Conservation (phyloP, 2,888 invertebrate species). For the Trachelus tabidus region DNA sequence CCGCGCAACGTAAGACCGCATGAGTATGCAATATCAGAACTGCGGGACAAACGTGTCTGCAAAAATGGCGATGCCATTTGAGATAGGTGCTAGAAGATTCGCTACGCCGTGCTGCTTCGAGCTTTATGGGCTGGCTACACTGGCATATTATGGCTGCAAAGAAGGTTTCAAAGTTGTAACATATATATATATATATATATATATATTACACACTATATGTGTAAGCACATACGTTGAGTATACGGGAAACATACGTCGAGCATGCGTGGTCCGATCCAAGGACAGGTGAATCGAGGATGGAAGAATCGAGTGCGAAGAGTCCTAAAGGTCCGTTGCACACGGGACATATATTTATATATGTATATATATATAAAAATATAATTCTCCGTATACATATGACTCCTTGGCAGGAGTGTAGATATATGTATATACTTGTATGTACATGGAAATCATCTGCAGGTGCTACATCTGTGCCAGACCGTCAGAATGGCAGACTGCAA, state of each 20-base stretch:
- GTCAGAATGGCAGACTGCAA: neutral
- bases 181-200: neutral
- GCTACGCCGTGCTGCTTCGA: constrained; percentile 34
- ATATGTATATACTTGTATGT: neutral
- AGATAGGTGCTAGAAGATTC: constrained; percentile 42
- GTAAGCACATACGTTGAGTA: neutral
- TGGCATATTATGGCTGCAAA: neutral
- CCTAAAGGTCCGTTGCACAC: neutral
- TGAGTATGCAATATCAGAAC: constrained; percentile 37
- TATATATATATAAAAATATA: neutral
- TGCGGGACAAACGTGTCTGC: constrained; percentile 43
- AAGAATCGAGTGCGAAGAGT: neutral
- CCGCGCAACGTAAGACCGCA: constrained; percentile 25
- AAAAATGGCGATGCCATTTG: constrained; percentile 54
- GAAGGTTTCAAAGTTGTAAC: neutral
- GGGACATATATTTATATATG: neutral
- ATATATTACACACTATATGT: neutral
- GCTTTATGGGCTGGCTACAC: neutral
- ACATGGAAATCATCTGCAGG: neutral
- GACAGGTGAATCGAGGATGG: neutral
- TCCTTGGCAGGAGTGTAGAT: neutral
- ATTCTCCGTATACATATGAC: neutral
- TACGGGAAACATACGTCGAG: neutral
- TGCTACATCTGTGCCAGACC: neutral
- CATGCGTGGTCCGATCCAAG: constrained; percentile 4